Base-by-base conservation (phyloP, 2,113 vertebrate genomes). In the Gallinago jamesoni region DNA sequence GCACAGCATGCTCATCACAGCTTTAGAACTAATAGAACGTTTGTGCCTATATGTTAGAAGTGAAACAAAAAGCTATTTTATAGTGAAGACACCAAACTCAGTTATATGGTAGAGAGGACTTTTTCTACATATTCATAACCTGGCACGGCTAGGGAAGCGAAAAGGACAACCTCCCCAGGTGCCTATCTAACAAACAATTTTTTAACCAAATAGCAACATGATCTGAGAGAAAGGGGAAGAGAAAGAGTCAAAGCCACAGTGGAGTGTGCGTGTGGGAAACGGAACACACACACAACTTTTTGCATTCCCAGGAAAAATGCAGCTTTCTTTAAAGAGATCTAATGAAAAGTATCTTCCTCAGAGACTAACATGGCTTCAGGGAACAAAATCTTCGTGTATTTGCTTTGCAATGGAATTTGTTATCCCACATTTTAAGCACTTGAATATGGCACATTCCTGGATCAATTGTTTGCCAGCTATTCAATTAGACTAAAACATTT, bases 381-480 rank as follows among this genome's bases (percentile, higher is more conserved):
- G 39, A 94, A 89, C 8, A 48, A 87, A 82, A 83, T 50, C 35
- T 84, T 73, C 50, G 10, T 57, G 37, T 7, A 45, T 89, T 91
- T 87, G 35, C 78, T 90, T 93, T 87, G 68, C 78, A 85, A 0
- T 3, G 55, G 60, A 90, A 90, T 84, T 93, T 90, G 21, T 84
- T 80, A 70, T 83, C 30, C 52, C 33, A 80, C 25, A 63, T 67
- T 79, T 86, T 81, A 95, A 86, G 52, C 28, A 84, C 16, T 23
- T 78, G 47, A 87, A 89, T 43, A 72, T 4, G 6, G 37, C 64
- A 86, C 70, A 84, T 70, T 90, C 43, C 53, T 52, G 39, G 37
- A 88, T 92, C 83, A 69, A 47, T 31, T 93, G 50, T 80, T 94
- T 94, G 92, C 83, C 85, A 96, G 64, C 47, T 86, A 81, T 86